Percentiles rank a stretch among this genome's conserved stretches.
These are phyloP conservation scores for Drosophila athabasca DNA, from an alignment of 1,140 invertebrate genomes.

Conservation along the genomic window DNA sequence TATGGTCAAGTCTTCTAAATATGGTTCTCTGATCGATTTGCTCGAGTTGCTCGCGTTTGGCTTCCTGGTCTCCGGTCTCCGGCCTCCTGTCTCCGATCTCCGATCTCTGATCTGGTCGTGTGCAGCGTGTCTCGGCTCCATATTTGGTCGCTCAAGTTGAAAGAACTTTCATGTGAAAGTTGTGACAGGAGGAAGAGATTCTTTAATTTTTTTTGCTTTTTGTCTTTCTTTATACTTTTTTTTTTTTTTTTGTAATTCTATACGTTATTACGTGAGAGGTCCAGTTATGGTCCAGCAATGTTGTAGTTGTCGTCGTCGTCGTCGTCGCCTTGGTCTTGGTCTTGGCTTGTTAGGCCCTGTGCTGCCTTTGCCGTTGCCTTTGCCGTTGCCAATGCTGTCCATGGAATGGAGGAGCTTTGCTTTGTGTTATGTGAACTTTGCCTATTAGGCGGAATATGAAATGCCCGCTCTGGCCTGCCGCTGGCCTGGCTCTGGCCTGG, in stretches of 20 bases:
- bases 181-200: constrained; percentile 80
- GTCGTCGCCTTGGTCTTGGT: constrained; percentile 2
- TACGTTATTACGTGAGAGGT: constrained; percentile 81
- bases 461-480: not conserved
- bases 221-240: constrained; percentile 7
- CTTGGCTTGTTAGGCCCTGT: constrained; percentile 22
- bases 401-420: constrained; percentile 16
- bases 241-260: constrained; percentile 67
- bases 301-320: constrained; percentile 32
- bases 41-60: constrained; percentile 52
- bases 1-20: constrained; percentile 60
- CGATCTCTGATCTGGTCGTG: constrained; percentile 26
- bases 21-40: constrained; percentile 75
- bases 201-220: constrained; percentile 44
- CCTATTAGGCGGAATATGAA: constrained; percentile 63
- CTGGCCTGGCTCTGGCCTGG: too few species aligned
- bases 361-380: constrained; percentile 30
- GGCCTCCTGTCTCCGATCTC: constrained; percentile 4
- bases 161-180: constrained; percentile 82
- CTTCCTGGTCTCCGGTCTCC: constrained; percentile 51
- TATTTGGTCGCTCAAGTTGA: constrained; percentile 80
- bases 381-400: constrained; percentile 19
- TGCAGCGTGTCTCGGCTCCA: constrained; percentile 63
- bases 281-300: constrained; percentile 76
- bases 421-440: constrained; percentile 68